Conservation (phyloP, 2,888 invertebrate genomes). For the Ctena decussata region DNA sequence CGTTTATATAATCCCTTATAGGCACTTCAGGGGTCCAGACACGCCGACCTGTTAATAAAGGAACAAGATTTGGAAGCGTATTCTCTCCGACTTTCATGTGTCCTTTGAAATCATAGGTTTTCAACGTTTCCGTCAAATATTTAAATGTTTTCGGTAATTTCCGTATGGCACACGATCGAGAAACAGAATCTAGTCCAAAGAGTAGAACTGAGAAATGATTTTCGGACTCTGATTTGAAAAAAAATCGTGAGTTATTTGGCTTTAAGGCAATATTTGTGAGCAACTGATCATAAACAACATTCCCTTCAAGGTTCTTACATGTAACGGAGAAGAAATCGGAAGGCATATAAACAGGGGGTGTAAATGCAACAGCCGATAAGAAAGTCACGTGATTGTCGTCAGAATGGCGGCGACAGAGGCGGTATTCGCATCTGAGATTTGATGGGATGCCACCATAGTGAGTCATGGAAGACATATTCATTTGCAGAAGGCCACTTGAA, state of each 20-base stretch:
- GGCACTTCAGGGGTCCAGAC: slow-evolving; percentile 43
- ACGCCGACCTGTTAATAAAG: slow-evolving; percentile 62
- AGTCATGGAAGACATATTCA: slow-evolving; percentile 45
- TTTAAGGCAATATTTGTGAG: slow-evolving; percentile 31
- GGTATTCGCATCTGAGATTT: slow-evolving; percentile 40
- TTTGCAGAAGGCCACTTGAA: slow-evolving; percentile 30
- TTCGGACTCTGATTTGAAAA: slow-evolving; percentile 31
- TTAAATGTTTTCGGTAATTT: slow-evolving; percentile 65
- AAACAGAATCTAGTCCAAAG: slow-evolving; percentile 69
- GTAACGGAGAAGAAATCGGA: slow-evolving; percentile 58
- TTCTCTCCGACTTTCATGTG: slow-evolving; percentile 71
- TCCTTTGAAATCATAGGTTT: slow-evolving; percentile 61
- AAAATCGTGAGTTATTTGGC: background rate
- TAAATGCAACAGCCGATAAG: slow-evolving; percentile 29
- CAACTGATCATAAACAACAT: slow-evolving; percentile 36
- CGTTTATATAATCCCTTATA: slow-evolving; percentile 37
- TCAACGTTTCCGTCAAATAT: slow-evolving; percentile 55
- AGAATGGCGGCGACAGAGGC: slow-evolving; percentile 31
- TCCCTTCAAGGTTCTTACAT: slow-evolving; percentile 24
- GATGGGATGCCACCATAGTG: background rate
- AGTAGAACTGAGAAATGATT: slow-evolving; percentile 57
- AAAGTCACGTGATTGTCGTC: slow-evolving; percentile 59
- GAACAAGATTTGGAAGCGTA: slow-evolving; percentile 63
- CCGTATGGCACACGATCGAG: slow-evolving; percentile 61
- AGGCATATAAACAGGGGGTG: slow-evolving; percentile 42